Percentiles rank a stretch among this genome's conserved stretches.
These are phyloP conservation scores for human DNA, from an alignment of 2,113 vertebrate species.

Conservation along the genomic window DNA sequence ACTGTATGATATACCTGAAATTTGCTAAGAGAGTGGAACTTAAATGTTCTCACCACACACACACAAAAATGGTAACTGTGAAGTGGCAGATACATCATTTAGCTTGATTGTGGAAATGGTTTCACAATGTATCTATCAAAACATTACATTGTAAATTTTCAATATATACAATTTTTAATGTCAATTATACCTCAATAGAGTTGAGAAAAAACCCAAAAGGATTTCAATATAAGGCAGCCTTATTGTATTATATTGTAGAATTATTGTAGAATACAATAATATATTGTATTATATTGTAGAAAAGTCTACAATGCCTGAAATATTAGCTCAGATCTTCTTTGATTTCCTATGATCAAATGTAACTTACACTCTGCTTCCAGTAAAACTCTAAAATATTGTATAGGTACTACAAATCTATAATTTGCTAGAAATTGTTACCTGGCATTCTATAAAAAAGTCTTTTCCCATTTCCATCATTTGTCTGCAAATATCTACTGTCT, in stretches of 20 bases:
- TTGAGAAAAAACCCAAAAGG: background rate
- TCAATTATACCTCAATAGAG: background rate
- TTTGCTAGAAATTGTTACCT: slow-evolving; percentile 85
- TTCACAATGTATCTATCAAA: background rate
- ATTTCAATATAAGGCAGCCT: background rate
- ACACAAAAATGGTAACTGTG: background rate
- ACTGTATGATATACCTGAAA: background rate
- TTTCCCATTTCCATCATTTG: slow-evolving; percentile 94
- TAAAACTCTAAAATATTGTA: slow-evolving; percentile 52
- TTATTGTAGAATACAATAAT: no score
- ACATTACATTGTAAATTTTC: background rate
- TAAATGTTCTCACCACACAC: background rate
- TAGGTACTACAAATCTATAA: background rate
- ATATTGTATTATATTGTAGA: background rate
- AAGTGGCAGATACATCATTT: background rate
- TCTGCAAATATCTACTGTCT: slow-evolving; percentile 96
- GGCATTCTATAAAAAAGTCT: slow-evolving; percentile 98
- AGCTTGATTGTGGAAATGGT: background rate
- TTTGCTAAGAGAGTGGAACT: background rate
- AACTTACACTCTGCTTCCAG: background rate
- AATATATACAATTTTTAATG: background rate
- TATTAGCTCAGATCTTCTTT: background rate
- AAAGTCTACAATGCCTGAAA: slow-evolving; percentile 21
- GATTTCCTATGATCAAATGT: slow-evolving; percentile 9
- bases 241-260: background rate